Evolutionary conservation across 1,140 invertebrate genomes (phyloP), one percentile per base, ranked within the genome.

Genomic region (Heliothis virescens): DNA sequence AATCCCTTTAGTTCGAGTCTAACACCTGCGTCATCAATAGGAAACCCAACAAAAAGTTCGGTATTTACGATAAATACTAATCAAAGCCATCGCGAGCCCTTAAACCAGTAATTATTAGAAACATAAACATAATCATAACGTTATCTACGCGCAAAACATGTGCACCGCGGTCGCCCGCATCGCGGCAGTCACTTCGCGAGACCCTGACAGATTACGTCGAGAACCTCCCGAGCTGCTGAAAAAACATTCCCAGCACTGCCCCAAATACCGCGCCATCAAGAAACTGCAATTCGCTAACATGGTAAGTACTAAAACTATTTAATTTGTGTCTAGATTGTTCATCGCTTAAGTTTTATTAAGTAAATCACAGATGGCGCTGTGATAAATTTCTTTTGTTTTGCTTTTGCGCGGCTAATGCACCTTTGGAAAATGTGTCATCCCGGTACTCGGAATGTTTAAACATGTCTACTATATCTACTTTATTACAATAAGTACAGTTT

Each of bases 181-280:
- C 80, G 85, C 86, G 69, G 87, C 84, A 85, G 83, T 91, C 26
- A 77, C 81, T 18, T 82, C 87, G 82, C 86, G 83, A 69, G 89
- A 86, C 84, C 82, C 82, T n/a, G 83, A 84, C 80, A 85, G 82
- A 89, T 78, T 84, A 83, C 84, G 84, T 82, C 84, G 83, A 82
- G 74, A 80, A 34, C 59, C 76, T 65, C 26, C 65, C 11, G 69
- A 72, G 59, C 26, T 72, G 47, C n/a, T 53, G 48, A 81, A 85
- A 81, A 86, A 86, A 75, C 81, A 84, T 50, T 79, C 80, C 9
- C 65, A 26, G 60, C 81, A 69, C 53, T 83, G 81, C 79, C 71
- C 67, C 75, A 83, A 82, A 81, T 59, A 50, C 41, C 79, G 72
- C 50, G 80, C 62, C 29, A 63, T 15, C 69, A 84, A 71, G 53